Conservation (phyloP, 1,140 invertebrate genomes). For the Luehdorfia chinensis region DNA sequence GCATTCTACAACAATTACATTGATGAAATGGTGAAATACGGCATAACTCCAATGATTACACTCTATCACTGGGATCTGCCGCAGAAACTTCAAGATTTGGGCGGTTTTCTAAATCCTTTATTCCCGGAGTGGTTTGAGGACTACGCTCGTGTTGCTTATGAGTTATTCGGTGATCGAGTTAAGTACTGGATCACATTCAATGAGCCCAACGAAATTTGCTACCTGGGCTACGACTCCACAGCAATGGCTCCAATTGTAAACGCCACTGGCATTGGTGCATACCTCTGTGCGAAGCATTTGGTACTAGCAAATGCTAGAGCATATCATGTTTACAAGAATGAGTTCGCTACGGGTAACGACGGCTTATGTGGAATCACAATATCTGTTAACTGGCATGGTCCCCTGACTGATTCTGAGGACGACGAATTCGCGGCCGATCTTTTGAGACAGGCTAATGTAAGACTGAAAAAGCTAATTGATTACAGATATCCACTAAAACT, state of each 20-base stretch:
- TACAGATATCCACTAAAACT: too few species aligned
- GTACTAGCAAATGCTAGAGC: constrained; percentile 75
- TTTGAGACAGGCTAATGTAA: constrained; percentile 60
- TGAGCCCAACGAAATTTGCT: constrained; percentile 58
- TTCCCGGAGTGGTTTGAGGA: constrained; percentile 71
- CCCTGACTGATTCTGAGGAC: constrained; percentile 55
- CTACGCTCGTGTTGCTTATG: constrained; percentile 69
- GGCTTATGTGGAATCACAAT: constrained; percentile 78
- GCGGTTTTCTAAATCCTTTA: constrained; percentile 39
- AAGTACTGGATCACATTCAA: constrained; percentile 70
- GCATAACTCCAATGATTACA: constrained; percentile 58
- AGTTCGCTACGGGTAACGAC: constrained; percentile 34
- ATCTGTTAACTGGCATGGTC: constrained; percentile 76
- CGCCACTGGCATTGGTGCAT: constrained; percentile 50
- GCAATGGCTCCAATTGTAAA: constrained; percentile 45
- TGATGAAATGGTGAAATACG: constrained; percentile 51
- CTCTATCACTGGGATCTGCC: constrained; percentile 37
- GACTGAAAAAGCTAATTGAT: too few species aligned
- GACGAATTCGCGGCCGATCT: constrained; percentile 74
- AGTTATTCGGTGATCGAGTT: constrained; percentile 63
- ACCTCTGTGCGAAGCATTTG: constrained; percentile 69
- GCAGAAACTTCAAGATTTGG: constrained; percentile 45
- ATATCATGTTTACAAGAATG: constrained; percentile 50
- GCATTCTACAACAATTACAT: constrained; percentile 79
- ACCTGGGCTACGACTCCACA: constrained; percentile 43